Percentiles rank a stretch among this genome's conserved stretches.
Evolutionary conservation across 2,797 vertebrate genomes (phyloP).

Genomic region (Staurois parvus): DNA sequence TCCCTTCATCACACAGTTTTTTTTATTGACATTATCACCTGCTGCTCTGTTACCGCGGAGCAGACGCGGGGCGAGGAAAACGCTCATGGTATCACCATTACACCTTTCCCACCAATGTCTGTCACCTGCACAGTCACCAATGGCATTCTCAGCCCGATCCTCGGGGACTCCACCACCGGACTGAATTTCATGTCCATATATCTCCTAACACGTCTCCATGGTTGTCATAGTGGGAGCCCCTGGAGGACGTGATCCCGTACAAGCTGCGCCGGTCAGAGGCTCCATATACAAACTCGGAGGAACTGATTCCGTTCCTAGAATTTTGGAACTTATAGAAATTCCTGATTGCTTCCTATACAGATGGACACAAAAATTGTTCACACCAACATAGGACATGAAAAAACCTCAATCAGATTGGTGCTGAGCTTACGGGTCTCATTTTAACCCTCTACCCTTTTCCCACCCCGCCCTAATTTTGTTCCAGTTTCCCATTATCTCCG

Average conservation of each 20-base stretch:
- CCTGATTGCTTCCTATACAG: too few relatives aligned
- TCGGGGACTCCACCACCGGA: not conserved
- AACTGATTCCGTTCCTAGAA: too few relatives aligned
- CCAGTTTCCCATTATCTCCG: too few relatives aligned
- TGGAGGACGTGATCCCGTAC: not conserved
- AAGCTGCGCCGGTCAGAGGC: too few relatives aligned
- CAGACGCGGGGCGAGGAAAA: conserved; percentile 29
- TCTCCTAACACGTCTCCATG: not conserved
- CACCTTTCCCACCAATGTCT: conserved; percentile 19
- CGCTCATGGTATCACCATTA: conserved; percentile 34
- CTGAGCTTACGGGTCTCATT: too few relatives aligned
- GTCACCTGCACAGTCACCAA: conserved; percentile 28
- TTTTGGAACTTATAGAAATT: too few relatives aligned
- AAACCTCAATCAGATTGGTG: too few relatives aligned
- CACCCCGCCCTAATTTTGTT: too few relatives aligned
- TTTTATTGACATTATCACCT: conserved; percentile 59
- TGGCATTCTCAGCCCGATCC: not conserved
- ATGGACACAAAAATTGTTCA: too few relatives aligned
- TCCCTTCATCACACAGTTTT: conserved; percentile 52
- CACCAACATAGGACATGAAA: too few relatives aligned
- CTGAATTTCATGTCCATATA: conserved; percentile 27
- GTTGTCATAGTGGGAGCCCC: not conserved
- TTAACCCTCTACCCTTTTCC: too few relatives aligned
- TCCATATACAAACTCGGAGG: too few relatives aligned
- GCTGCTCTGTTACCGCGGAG: conserved; percentile 29